Percentiles rank a stretch among this genome's conserved stretches.
Evolutionary conservation across 2,113 vertebrate species (phyloP).

Genomic region (Limnothrissa miodon): DNA sequence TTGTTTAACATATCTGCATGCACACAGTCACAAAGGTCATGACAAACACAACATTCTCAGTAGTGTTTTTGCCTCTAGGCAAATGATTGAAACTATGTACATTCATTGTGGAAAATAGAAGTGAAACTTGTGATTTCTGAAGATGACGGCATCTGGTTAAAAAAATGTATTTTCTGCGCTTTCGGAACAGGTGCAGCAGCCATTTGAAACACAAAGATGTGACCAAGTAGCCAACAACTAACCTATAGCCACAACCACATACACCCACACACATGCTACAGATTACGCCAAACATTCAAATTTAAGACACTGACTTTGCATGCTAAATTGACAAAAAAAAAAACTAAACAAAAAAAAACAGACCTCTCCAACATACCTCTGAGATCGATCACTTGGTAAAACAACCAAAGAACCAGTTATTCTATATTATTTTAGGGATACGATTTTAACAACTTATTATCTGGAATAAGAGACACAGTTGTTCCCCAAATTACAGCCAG

Average conservation of each 20-base stretch:
- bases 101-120: neutral
- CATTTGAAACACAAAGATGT: neutral
- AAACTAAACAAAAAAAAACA: too few relatives aligned
- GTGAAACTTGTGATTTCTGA: neutral
- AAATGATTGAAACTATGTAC: neutral
- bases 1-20: neutral
- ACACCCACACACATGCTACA: neutral
- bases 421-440: too few relatives aligned
- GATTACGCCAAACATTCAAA: neutral
- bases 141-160: neutral
- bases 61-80: neutral
- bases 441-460: too few relatives aligned
- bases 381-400: neutral
- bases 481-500: too few relatives aligned
- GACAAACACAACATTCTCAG: neutral
- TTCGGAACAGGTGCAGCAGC: neutral
- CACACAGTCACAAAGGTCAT: neutral
- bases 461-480: too few relatives aligned
- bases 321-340: neutral
- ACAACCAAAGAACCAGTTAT: neutral
- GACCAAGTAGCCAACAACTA: neutral
- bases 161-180: neutral
- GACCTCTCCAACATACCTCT: neutral
- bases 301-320: neutral
- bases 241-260: neutral